phyloP scores from a whole-genome alignment of 2,113 vertebrate genomes.

The Micronycteris hirsuta region DNA sequence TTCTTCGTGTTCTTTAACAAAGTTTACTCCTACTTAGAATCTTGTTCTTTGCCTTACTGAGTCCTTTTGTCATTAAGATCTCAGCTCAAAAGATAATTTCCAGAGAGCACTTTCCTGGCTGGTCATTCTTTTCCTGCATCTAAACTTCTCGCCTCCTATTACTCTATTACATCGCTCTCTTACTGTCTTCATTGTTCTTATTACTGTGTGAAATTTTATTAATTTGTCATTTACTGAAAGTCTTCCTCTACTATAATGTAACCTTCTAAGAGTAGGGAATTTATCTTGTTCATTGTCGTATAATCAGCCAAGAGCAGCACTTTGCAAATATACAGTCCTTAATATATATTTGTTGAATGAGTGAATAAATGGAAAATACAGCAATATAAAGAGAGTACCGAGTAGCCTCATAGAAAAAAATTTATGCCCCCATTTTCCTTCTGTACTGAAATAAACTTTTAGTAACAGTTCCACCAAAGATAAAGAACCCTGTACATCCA shows the following conservation, averaged over 20 bases:
- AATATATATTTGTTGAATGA: neutral
- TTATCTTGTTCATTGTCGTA: neutral
- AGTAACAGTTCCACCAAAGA: neutral
- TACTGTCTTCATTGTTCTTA: conserved; percentile 21
- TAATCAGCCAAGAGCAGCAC: neutral
- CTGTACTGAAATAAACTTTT: conserved; percentile 12
- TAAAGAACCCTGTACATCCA: neutral
- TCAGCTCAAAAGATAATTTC: neutral
- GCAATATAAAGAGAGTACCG: neutral
- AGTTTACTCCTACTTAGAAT: neutral
- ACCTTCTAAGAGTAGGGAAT: neutral
- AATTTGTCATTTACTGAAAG: neutral
- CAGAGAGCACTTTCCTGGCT: neutral
- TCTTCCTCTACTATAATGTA: neutral
- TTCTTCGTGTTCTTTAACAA: neutral
- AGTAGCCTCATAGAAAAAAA: neutral
- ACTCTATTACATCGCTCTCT: neutral
- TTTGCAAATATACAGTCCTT: conserved; percentile 4
- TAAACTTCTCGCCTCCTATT: neutral
- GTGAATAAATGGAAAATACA: neutral
- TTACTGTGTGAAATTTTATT: neutral
- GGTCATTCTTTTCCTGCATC: neutral
- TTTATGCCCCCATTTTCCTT: neutral
- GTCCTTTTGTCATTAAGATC: neutral
- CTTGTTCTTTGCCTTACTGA: neutral